These are phyloP conservation scores for Callithrix jacchus DNA, from an alignment of 2,113 vertebrate species.

Conservation along the genomic window DNA sequence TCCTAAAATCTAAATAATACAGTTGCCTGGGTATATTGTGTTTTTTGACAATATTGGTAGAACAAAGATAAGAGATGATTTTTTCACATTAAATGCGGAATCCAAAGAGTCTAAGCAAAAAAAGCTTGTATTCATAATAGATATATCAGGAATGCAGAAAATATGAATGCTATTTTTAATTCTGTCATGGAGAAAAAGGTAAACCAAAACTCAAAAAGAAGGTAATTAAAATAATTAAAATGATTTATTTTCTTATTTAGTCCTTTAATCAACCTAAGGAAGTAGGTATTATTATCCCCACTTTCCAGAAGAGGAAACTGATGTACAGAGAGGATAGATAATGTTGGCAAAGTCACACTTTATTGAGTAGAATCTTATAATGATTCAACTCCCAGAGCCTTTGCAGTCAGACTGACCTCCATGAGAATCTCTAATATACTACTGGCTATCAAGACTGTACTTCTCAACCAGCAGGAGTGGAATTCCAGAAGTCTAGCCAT, in stretches of 20 bases:
- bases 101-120: neutral
- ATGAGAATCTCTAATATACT: neutral
- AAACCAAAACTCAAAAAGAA: neutral
- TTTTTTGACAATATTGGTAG: neutral
- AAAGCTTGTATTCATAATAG: neutral
- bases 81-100: neutral
- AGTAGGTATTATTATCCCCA: neutral
- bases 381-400: neutral
- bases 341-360: neutral
- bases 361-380: neutral
- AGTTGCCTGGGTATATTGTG: neutral
- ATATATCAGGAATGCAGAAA: neutral
- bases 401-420: neutral
- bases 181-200: neutral
- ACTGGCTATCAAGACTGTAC: neutral
- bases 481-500: neutral
- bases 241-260: neutral
- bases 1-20: neutral
- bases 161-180: neutral
- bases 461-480: neutral
- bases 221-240: slow-evolving; percentile 14
- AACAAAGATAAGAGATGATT: neutral
- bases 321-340: neutral
- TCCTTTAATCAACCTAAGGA: neutral
- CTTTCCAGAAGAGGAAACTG: neutral